Conservation (phyloP, 2,797 vertebrate genomes). For the Parauchenoglanis punctatus region DNA sequence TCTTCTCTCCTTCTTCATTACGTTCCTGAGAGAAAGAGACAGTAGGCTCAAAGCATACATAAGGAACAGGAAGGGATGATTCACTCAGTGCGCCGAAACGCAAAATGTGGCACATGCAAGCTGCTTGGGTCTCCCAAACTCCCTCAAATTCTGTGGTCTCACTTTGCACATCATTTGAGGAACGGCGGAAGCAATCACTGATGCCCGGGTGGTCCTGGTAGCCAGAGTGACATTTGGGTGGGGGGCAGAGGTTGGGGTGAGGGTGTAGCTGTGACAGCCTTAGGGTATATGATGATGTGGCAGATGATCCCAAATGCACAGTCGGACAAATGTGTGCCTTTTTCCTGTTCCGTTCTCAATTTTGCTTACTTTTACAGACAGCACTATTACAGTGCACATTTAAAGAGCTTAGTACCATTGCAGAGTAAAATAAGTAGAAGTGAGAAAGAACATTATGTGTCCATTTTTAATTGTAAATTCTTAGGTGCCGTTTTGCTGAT, state of each 20-base stretch:
- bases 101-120: not conserved
- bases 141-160: not conserved
- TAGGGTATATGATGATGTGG: constrained; percentile 67
- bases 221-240: constrained; percentile 68
- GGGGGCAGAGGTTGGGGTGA: constrained; percentile 55
- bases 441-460: not conserved
- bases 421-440: not conserved
- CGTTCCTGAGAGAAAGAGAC: not conserved
- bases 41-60: not conserved
- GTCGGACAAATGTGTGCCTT: constrained; percentile 57
- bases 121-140: constrained; percentile 9
- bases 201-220: constrained; percentile 72
- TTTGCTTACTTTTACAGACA: not conserved
- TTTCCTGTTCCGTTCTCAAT: not conserved
- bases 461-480: not conserved
- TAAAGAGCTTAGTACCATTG: not conserved
- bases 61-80: not conserved
- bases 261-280: constrained; percentile 51
- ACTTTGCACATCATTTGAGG: constrained; percentile 54
- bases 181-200: constrained; percentile 74
- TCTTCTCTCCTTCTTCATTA: not conserved
- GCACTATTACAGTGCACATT: not conserved
- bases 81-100: not conserved
- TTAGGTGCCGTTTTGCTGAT: not conserved
- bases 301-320: constrained; percentile 67